A percentile compares a stretch with the other conserved stretches of the same genome.
Conservation (phyloP, 2,113 vertebrate species). For the Pterocles gutturalis region DNA sequence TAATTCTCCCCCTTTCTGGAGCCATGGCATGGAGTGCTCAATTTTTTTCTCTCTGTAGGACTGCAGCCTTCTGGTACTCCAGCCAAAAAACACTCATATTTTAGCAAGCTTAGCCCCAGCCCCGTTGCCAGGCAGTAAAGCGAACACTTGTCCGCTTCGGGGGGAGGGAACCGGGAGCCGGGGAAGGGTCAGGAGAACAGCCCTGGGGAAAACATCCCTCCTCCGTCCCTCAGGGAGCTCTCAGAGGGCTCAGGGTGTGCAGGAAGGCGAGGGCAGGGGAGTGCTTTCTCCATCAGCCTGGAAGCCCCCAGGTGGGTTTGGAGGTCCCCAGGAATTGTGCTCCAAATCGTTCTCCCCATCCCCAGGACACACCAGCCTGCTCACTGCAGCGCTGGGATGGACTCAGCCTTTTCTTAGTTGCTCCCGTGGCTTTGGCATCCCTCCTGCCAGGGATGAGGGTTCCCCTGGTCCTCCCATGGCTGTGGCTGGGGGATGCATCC, state of each 20-base stretch:
- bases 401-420: not conserved
- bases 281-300: not conserved
- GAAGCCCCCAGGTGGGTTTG: not conserved
- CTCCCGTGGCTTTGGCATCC: not conserved
- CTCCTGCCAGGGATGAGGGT: not conserved
- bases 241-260: not conserved
- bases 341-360: not conserved
- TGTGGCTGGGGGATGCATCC: not conserved
- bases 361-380: not conserved
- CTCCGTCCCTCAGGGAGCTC: not conserved
- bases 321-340: not conserved
- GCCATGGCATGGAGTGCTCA: constrained; percentile 87
- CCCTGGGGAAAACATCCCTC: constrained; percentile 10
- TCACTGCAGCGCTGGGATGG: not conserved
- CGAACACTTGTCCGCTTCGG: constrained; percentile 78
- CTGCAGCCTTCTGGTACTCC: constrained; percentile 83
- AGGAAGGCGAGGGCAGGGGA: rapidly evolving
- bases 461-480: rapidly evolving
- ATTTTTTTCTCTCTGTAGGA: constrained; percentile 88
- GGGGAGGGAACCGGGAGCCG: constrained; percentile 56
- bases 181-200: constrained; percentile 72
- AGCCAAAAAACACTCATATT: constrained; percentile 87
- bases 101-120: constrained; percentile 83
- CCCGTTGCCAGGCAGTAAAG: constrained; percentile 87
- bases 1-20: constrained; percentile 88